Conservation (phyloP, 2,888 invertebrate genomes). For the Orthosia incerta region DNA sequence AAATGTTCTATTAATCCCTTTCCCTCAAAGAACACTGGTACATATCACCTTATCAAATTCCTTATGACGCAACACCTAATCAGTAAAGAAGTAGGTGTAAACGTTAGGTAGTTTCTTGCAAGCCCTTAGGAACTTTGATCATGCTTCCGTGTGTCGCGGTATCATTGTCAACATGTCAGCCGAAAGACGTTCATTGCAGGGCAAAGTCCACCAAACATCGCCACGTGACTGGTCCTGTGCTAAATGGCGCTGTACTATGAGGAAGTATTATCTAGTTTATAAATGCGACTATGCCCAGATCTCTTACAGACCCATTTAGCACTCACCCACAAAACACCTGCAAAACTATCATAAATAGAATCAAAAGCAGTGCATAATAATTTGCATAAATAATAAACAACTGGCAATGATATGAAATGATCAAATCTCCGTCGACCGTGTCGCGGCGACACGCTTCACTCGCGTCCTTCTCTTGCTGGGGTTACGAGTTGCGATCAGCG, state of each 20-base stretch:
- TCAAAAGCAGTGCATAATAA: slow-evolving; percentile 25
- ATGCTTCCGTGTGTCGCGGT: not conserved
- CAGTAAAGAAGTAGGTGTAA: not conserved
- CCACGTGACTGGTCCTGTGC: too few relatives aligned
- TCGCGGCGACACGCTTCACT: slow-evolving; percentile 62
- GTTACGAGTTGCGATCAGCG: slow-evolving; percentile 45
- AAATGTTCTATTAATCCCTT: not conserved
- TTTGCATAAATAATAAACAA: slow-evolving; percentile 23
- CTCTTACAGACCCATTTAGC: not conserved
- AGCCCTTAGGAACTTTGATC: not conserved
- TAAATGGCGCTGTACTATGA: too few relatives aligned
- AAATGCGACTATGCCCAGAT: not conserved
- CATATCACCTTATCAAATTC: not conserved
- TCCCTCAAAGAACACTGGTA: too few relatives aligned
- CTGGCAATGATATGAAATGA: slow-evolving; percentile 60
- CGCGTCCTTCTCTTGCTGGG: slow-evolving; percentile 63
- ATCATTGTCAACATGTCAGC: too few relatives aligned
- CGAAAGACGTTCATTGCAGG: too few relatives aligned
- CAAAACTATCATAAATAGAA: not conserved
- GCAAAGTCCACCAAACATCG: too few relatives aligned
- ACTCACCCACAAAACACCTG: not conserved
- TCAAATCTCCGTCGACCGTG: slow-evolving; percentile 60
- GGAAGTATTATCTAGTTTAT: too few relatives aligned
- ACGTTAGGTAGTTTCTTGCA: not conserved
- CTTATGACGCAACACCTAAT: not conserved